Conservation (phyloP, 2,797 vertebrate species). For the Dicrostonyx torquatus region DNA sequence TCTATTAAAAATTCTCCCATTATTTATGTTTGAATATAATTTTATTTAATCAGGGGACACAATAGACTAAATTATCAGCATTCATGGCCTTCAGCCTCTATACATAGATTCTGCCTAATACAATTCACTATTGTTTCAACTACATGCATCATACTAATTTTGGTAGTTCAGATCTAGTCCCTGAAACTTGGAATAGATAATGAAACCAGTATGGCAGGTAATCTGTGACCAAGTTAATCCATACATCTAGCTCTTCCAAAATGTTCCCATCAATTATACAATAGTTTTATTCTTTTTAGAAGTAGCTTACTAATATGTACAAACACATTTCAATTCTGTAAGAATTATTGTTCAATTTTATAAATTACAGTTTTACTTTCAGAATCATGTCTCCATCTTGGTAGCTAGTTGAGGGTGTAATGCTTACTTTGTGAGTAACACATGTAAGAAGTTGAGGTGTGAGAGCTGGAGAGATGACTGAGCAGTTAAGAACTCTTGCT, state of each 20-base stretch:
- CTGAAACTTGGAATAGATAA: not conserved
- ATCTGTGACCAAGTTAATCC: not conserved
- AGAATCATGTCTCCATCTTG: not conserved
- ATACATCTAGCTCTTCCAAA: not conserved
- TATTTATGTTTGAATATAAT: conserved; percentile 17
- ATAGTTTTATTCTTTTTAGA: conserved; percentile 28
- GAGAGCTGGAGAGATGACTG: not conserved
- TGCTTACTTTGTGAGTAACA: not conserved
- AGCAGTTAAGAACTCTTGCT: not conserved
- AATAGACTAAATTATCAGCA: conserved; percentile 32
- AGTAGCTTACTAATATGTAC: not conserved
- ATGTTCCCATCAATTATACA: not conserved
- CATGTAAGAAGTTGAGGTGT: not conserved
- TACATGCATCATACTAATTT: not conserved
- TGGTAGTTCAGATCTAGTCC: not conserved
- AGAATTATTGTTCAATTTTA: conserved; percentile 11
- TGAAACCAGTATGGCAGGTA: not conserved
- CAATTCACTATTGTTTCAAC: not conserved
- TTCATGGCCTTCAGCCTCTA: not conserved
- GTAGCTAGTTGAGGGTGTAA: not conserved
- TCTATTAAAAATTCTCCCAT: not conserved
- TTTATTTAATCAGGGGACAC: conserved; percentile 23
- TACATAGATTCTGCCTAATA: conserved; percentile 3
- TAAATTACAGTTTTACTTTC: conserved; percentile 6
- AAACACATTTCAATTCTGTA: not conserved